phyloP scores from a whole-genome alignment of 64 coral and sea anemone genomes.

The Orbicella faveolata region DNA sequence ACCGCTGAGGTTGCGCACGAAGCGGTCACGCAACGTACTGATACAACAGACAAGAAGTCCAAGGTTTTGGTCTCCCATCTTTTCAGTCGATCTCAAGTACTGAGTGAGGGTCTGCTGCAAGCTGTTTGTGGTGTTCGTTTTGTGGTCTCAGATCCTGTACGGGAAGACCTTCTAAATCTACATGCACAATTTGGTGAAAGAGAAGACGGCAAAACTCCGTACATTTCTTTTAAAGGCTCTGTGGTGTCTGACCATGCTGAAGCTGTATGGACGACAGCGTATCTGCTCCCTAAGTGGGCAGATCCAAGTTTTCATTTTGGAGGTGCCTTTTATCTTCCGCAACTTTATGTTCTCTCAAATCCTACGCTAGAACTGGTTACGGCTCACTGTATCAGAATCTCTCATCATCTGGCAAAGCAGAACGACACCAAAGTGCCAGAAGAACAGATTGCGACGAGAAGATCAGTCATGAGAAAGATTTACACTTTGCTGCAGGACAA shows the following conservation, averaged over 20 bases:
- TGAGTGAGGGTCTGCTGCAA: background rate
- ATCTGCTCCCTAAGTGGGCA: conserved; percentile 13
- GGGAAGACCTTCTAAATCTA: background rate
- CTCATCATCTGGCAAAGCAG: background rate
- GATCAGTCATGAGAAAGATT: conserved; percentile 10
- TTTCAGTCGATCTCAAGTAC: conserved; percentile 13
- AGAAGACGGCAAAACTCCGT: background rate
- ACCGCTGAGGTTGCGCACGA: conserved; percentile 12
- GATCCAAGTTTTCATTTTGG: background rate
- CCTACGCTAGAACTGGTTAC: background rate
- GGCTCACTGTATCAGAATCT: conserved; percentile 29
- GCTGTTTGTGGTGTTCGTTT: conserved; percentile 23
- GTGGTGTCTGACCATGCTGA: conserved; percentile 18
- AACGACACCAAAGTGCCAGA: background rate
- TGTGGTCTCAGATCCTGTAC: background rate
- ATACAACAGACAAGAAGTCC: conserved; percentile 32
- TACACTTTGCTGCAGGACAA: conserved; percentile 16
- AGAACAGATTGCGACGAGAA: background rate
- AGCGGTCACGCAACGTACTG: background rate
- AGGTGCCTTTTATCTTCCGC: background rate
- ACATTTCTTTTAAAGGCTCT: conserved; percentile 55
- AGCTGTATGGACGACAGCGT: conserved; percentile 33
- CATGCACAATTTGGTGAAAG: conserved; percentile 17
- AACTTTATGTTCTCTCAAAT: no score
- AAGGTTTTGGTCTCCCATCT: conserved; percentile 6